phyloP scores from a whole-genome alignment of 2,797 vertebrate genomes.

The Meda fulgida region DNA sequence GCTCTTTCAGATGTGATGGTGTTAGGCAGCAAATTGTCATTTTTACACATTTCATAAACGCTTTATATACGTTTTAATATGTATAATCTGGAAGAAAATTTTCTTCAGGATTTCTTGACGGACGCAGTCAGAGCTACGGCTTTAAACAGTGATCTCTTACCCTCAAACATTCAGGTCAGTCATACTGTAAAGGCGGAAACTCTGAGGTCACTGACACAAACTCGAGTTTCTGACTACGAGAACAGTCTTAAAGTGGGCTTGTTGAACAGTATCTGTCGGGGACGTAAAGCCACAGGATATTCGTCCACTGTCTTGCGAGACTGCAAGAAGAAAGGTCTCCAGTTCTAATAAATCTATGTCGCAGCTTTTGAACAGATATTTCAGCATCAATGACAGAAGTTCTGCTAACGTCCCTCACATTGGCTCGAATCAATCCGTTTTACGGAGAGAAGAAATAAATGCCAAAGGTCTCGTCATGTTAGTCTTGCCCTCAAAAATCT shows the following conservation, averaged over 20 bases:
- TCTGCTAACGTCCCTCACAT: neutral
- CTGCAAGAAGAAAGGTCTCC: neutral
- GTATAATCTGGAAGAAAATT: neutral
- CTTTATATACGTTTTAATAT: neutral
- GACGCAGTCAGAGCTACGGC: conserved; percentile 7
- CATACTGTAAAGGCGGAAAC: conserved; percentile 22
- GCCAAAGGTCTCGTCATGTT: neutral
- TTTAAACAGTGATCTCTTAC: conserved; percentile 36
- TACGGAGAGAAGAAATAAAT: neutral
- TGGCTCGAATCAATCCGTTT: neutral
- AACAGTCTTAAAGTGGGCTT: neutral
- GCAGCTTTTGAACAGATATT: neutral
- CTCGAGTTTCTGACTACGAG: conserved; percentile 56
- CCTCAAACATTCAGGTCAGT: conserved; percentile 34
- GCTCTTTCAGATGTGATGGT: neutral
- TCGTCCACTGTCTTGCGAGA: too few species aligned
- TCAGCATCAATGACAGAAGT: neutral
- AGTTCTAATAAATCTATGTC: neutral
- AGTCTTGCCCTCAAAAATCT: neutral
- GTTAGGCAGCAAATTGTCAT: neutral
- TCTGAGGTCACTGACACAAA: conserved; percentile 33
- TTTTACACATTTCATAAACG: neutral
- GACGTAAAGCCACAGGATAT: neutral
- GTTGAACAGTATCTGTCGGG: too few species aligned
- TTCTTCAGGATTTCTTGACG: conserved; percentile 40